A percentile compares a stretch with the other conserved stretches of the same genome.
Conservation (phyloP, 2,113 vertebrate species). For the Campylomormyrus numenius region DNA sequence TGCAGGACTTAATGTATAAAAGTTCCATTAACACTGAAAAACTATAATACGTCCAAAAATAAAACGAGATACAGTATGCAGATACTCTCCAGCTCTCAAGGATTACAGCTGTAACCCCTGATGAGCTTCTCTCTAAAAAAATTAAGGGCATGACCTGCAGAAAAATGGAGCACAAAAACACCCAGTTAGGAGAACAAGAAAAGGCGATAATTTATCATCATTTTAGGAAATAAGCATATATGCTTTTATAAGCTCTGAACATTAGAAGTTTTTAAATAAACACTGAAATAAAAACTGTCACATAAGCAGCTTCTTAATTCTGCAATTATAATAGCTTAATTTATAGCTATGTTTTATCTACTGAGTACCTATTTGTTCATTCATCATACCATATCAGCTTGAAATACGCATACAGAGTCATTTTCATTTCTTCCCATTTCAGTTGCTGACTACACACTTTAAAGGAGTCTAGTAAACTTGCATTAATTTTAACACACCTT, state of each 20-base stretch:
- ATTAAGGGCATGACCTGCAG: not conserved
- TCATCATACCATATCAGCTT: not conserved
- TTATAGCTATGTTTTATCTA: not conserved
- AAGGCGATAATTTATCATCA: not conserved
- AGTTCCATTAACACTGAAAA: not conserved
- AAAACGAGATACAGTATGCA: not conserved
- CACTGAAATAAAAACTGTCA: not conserved
- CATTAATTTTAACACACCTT: not conserved
- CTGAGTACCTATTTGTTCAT: not conserved
- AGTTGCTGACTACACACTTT: not conserved
- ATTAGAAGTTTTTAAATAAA: not conserved
- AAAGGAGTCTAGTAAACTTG: not conserved
- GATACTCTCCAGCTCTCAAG: not conserved
- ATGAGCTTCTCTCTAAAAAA: conserved; percentile 4
- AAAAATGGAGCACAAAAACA: not conserved
- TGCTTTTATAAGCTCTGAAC: not conserved
- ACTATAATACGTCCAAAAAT: not conserved
- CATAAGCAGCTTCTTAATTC: not conserved
- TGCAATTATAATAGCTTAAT: not conserved
- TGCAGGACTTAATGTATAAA: not conserved
- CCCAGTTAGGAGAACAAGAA: not conserved
- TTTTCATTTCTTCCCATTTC: not conserved
- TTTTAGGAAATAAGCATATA: not conserved
- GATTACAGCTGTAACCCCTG: not conserved
- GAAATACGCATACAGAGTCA: not conserved